Evolutionary conservation across 2,113 vertebrate species (phyloP), one percentile per base, ranked within the genome.

Genomic region (Crotophaga sulcirostris): DNA sequence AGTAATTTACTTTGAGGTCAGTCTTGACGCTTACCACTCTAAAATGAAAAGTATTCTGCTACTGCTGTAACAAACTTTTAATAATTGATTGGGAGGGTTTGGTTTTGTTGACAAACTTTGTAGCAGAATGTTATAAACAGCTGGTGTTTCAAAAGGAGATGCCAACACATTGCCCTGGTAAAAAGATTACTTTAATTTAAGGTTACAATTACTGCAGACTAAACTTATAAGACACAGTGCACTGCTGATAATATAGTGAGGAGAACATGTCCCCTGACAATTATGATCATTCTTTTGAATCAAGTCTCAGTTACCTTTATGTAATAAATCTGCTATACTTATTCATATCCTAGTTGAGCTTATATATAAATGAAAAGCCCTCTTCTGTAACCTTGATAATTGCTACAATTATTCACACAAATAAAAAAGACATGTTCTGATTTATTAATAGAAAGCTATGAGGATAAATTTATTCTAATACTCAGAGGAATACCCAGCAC

Each of bases 351-450:
- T 54, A 64, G 56, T 51, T 95, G 69, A 79, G 69, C 74, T 93
- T 84, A 74, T 67, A 88, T 88, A 94, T 62, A 94, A 91, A 81
- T 55, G 84, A 92, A 90, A 87, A 94, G 86, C 84, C 72, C 84
- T 94, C 81, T 83, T 63, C 64, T 90, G 64, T 90, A 86, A 83
- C 85, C 87, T 68, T 62, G 76, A 86, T 93, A 89, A 94, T 88
- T 89, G 94, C 94, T 95, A 81, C 91, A 93, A 95, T 93, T 92
- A 94, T 96, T 97, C 96, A 97, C 94, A 96, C 92, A 96, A 94
- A 97, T 94, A 94, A 95, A 94, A 92, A 62, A 94, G 95, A 68
- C 81, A 62, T 11, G 73, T 87, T 92, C 84, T 70, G 90, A 82
- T 97, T 97, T 92, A 88, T 80, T 94, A 93, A 96, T 89, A 93